Evolutionary conservation across 2,888 invertebrate genomes (phyloP), one percentile per base, ranked within the genome.

Genomic region (Syrphus vitripennis): DNA sequence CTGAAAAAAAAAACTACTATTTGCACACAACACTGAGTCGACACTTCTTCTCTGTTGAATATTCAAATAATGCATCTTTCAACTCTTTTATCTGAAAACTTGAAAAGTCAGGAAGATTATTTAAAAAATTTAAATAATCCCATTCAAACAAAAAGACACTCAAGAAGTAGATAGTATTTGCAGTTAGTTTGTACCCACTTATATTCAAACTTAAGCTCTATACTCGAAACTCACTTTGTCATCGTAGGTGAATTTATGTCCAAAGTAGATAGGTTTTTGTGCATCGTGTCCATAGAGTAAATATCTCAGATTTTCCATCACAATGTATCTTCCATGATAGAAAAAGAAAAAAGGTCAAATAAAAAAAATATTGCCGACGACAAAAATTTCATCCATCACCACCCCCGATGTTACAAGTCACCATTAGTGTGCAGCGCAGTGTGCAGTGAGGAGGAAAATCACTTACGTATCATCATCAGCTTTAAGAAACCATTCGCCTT

Each of bases 381-480:
- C 53, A n/a, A 24, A n/a, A 26, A 12, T 19, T 16, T 9, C 14
- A 31, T 48, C 14, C 26, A 31, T 42, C 40, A 57, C 12, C 29
- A 16, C n/a, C 34, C 4, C 34, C 19, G 12, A 5, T n/a, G 3
- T 48, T n/a, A n/a, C n/a, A 31, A 21, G 7, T 0, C 1, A 16
- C n/a, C n/a, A n/a, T n/a, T n/a, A n/a, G n/a, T n/a, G 10, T 26
- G n/a, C n/a, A 12, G 45, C 4, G 21, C 19, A 19, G n/a, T n/a
- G n/a, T n/a, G n/a, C n/a, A n/a, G n/a, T n/a, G n/a, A 29, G 29
- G 4, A 3, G 19, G 16, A 14, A 26, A 21, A 37, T 24, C 53
- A 88, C 98, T 97, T 91, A 98, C 98, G 98, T 98, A 91, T 98
- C 98, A 92, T 98, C 98, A 90, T 98, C 98, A 19, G 98, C 98